A percentile compares a stretch with the other conserved stretches of the same genome.
phyloP scores from a whole-genome alignment of 2,888 invertebrate genomes.

The Pyralis farinalis region DNA sequence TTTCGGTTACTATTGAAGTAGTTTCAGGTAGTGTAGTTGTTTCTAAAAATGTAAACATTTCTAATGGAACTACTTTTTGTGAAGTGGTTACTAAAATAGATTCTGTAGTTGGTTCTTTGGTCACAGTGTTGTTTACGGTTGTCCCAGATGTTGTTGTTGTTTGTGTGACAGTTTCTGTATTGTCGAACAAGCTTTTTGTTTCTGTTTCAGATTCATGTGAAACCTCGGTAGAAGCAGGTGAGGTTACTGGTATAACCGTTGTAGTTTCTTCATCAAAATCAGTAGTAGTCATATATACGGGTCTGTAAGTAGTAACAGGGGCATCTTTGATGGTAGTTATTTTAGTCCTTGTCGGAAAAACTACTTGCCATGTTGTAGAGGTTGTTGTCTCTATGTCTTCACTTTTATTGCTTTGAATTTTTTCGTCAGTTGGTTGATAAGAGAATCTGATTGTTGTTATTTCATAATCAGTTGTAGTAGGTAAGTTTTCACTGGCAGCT shows the following conservation, averaged over 20 bases:
- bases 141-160: constrained; percentile 19
- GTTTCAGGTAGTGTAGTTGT: constrained; percentile 32
- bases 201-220: constrained; percentile 51
- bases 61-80: constrained; percentile 19
- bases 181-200: constrained; percentile 28
- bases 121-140: constrained; percentile 19
- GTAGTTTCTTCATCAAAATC: constrained; percentile 47
- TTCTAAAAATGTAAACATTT: constrained; percentile 23
- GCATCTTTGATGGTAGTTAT: constrained; percentile 41
- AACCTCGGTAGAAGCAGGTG: constrained; percentile 43
- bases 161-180: constrained; percentile 25
- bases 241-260: constrained; percentile 45
- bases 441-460: constrained; percentile 72
- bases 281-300: constrained; percentile 54
- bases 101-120: constrained; percentile 24
- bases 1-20: constrained; percentile 48
- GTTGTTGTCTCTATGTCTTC: constrained; percentile 22
- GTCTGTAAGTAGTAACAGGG: constrained; percentile 67
- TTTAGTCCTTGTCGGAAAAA: constrained; percentile 50
- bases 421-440: constrained; percentile 55
- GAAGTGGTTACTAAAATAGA: constrained; percentile 10
- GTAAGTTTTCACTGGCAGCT: constrained; percentile 25
- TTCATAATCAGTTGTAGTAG: constrained; percentile 54
- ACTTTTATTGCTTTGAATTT: constrained; percentile 30
- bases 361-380: constrained; percentile 47